These are phyloP conservation scores for Helogale parvula DNA, from an alignment of 2,113 vertebrate genomes.

Conservation along the genomic window DNA sequence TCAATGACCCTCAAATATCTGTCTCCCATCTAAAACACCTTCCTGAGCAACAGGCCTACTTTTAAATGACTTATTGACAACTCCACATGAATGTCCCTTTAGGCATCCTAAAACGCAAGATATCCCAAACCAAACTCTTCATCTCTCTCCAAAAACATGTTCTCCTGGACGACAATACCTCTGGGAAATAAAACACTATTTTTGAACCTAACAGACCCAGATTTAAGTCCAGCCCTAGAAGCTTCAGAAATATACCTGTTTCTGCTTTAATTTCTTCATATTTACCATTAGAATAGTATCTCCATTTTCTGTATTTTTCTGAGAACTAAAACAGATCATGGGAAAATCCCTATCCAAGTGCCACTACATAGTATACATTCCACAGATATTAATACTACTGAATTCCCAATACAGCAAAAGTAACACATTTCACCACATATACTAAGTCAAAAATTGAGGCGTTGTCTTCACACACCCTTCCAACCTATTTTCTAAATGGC, in stretches of 20 bases:
- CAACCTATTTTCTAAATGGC: background rate
- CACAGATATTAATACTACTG: background rate
- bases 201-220: conserved; percentile 24
- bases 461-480: background rate
- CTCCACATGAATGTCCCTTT: background rate
- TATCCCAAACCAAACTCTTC: background rate
- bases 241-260: background rate
- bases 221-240: conserved; percentile 17
- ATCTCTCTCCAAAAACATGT: background rate
- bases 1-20: conserved; percentile 5
- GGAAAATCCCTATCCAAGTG: background rate
- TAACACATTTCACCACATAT: background rate
- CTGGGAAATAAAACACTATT: background rate
- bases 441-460: background rate
- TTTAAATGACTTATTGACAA: conserved; percentile 15
- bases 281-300: background rate
- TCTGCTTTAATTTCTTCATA: conserved; percentile 33
- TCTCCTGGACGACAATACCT: background rate
- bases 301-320: background rate
- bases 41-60: background rate
- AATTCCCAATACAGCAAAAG: conserved; percentile 12
- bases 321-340: background rate
- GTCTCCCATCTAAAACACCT: background rate
- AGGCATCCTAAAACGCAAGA: background rate
- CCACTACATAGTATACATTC: background rate